Conservation (phyloP, 2,113 vertebrate species). For the Hystrix brachyura region DNA sequence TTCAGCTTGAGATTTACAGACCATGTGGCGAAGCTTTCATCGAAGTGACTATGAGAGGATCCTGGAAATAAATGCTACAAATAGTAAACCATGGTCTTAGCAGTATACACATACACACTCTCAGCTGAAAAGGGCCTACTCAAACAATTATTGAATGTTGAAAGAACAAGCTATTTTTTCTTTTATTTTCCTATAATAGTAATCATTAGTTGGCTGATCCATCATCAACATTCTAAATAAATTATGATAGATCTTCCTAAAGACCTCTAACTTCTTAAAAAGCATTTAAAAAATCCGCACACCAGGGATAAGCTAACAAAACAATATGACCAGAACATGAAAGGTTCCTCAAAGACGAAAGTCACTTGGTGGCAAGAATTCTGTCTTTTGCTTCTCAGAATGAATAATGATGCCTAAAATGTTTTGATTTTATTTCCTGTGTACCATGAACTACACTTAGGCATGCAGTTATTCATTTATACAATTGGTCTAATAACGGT, state of each 20-base stretch:
- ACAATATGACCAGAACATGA: neutral
- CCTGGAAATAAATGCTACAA: neutral
- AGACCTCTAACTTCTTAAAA: neutral
- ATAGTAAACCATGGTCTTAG: neutral
- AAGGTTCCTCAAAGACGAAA: neutral
- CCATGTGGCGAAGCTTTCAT: neutral
- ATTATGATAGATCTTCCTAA: neutral
- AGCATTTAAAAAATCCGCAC: neutral
- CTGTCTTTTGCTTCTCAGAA: neutral
- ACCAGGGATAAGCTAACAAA: neutral
- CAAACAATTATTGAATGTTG: neutral
- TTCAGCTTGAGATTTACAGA: neutral
- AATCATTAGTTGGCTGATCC: neutral
- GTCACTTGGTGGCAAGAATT: neutral
- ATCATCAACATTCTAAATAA: neutral
- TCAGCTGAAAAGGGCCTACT: neutral
- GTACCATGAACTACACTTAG: neutral
- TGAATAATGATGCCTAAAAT: neutral
- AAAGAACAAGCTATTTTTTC: neutral
- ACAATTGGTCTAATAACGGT: neutral
- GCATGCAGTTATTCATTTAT: neutral
- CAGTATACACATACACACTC: neutral
- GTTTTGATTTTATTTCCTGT: neutral
- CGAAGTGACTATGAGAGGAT: neutral
- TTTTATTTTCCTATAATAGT: neutral